Evolutionary conservation across 2,113 vertebrate species (phyloP).

Genomic region (human (Homo sapiens)): DNA sequence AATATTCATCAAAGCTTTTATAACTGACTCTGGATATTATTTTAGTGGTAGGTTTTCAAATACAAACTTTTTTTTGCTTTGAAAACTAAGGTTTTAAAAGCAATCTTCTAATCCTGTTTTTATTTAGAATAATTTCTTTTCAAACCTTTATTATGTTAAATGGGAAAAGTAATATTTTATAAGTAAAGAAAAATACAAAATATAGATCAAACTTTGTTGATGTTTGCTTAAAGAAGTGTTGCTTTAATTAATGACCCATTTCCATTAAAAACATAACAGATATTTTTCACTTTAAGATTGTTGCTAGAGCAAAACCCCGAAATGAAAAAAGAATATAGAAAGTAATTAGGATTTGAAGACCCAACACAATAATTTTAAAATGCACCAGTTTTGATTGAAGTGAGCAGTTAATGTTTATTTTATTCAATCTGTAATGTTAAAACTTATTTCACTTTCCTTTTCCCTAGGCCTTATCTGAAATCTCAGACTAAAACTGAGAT

Average conservation of each 20-base stretch:
- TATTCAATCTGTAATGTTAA: neutral
- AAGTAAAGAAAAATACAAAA: neutral
- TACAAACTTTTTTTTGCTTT: neutral
- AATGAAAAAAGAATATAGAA: neutral
- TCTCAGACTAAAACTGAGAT: neutral
- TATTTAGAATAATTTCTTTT: neutral
- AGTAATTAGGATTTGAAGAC: neutral
- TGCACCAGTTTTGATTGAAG: neutral
- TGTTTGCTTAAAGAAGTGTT: neutral
- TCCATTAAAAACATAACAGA: neutral
- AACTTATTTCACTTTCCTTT: neutral
- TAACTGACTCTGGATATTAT: neutral
- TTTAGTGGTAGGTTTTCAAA: neutral
- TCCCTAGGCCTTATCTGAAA: neutral
- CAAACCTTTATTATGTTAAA: neutral
- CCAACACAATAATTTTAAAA: neutral
- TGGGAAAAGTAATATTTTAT: neutral
- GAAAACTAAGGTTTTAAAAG: neutral
- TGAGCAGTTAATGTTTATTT: neutral
- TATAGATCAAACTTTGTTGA: neutral
- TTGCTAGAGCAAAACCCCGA: neutral
- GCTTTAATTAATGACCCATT: neutral
- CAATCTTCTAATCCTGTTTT: neutral
- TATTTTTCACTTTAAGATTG: neutral
- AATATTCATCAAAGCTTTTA: neutral